Percentiles rank a stretch among this genome's conserved stretches.
These are phyloP conservation scores for Lucilia cuprina DNA, from an alignment of 1,140 invertebrate species.

Conservation along the genomic window DNA sequence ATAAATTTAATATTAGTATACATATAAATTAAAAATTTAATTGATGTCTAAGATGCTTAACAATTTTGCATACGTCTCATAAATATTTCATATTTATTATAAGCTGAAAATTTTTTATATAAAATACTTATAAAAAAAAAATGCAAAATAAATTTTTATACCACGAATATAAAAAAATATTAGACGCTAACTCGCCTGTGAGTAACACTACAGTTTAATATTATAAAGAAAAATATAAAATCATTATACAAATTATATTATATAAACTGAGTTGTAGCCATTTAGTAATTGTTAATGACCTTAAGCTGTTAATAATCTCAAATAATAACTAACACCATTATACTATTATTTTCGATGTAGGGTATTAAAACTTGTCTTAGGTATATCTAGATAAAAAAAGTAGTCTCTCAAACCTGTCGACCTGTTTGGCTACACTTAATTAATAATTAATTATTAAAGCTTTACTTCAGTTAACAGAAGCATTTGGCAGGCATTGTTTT, in stretches of 20 bases:
- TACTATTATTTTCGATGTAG: not conserved
- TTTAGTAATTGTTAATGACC: no score
- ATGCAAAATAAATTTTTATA: no score
- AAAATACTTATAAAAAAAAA: not conserved
- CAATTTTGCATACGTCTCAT: not conserved
- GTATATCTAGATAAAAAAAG: not conserved
- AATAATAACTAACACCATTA: no score
- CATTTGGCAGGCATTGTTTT: not conserved
- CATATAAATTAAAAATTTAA: not conserved
- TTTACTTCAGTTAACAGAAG: not conserved
- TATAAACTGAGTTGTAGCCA: no score
- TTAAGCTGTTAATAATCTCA: no score
- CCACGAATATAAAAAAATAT: no score
- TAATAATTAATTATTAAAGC: constrained; percentile 19
- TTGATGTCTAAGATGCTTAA: not conserved
- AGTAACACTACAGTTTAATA: no score
- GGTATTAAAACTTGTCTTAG: not conserved
- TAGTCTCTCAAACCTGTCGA: not conserved
- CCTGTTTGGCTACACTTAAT: constrained; percentile 27
- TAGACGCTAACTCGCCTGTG: no score
- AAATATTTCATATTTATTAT: not conserved
- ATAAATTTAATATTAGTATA: not conserved
- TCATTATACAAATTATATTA: no score
- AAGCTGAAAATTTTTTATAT: not conserved
- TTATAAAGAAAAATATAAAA: no score